A percentile compares a stretch with the other conserved stretches of the same genome.
These are phyloP conservation scores for Callosobruchus maculatus DNA, from an alignment of 2,888 invertebrate species.

Conservation along the genomic window DNA sequence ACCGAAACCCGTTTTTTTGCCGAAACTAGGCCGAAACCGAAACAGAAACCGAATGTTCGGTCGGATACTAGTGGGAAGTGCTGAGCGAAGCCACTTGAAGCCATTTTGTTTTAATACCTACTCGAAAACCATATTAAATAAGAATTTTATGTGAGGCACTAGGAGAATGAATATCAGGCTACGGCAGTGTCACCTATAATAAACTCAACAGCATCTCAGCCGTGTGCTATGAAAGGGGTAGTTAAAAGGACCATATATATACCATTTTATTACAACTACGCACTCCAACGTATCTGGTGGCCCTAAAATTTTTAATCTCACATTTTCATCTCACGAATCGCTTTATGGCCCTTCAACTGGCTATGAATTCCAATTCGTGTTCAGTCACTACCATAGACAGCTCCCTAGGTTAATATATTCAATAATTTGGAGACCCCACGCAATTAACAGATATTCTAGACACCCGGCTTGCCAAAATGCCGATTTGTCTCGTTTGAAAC, in stretches of 20 bases:
- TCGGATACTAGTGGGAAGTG: no score
- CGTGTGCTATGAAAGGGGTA: not conserved
- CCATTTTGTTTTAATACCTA: no score
- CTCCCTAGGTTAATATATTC: not conserved
- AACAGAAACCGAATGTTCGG: no score
- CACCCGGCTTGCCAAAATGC: not conserved
- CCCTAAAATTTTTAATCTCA: not conserved
- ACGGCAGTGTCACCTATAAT: not conserved
- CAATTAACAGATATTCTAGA: not conserved
- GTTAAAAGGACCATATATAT: not conserved
- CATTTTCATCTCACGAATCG: not conserved
- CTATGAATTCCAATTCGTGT: not conserved
- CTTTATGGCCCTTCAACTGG: not conserved
- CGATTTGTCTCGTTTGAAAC: not conserved
- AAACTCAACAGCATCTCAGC: not conserved
- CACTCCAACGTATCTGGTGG: not conserved
- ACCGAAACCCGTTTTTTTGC: no score
- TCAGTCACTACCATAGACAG: not conserved
- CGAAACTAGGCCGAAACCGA: no score
- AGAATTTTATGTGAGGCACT: not conserved
- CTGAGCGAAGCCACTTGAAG: no score
- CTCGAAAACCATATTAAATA: no score
- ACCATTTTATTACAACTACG: not conserved
- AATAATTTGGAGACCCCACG: not conserved
- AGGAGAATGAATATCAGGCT: not conserved